These are phyloP conservation scores for Raphicerus campestris DNA, from an alignment of 2,113 vertebrate genomes.

Conservation along the genomic window DNA sequence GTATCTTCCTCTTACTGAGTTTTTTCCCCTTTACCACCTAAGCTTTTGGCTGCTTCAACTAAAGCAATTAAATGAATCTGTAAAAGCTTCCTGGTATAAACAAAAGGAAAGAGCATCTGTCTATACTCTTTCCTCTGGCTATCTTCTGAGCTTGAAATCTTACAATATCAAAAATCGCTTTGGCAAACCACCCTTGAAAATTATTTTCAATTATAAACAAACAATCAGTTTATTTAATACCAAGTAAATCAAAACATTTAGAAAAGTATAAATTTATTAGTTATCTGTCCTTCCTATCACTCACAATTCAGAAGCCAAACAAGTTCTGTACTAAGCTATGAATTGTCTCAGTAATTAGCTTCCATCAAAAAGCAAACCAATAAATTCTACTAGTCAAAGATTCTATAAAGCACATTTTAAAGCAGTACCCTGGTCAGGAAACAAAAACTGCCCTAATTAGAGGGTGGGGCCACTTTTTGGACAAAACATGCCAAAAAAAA, in stretches of 20 bases:
- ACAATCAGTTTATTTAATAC: background rate
- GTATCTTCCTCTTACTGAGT: background rate
- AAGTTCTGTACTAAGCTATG: background rate
- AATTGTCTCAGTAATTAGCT: conserved; percentile 33
- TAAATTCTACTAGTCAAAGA: background rate
- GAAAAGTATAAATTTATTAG: background rate
- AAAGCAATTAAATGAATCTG: background rate
- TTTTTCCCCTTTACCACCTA: background rate
- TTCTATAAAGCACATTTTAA: conserved; percentile 1
- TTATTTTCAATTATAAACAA: background rate
- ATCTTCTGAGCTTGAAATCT: background rate
- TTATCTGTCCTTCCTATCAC: background rate
- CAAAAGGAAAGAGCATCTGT: background rate
- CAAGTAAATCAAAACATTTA: conserved; percentile 1
- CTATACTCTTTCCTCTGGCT: background rate
- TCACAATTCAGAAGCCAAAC: conserved; percentile 18
- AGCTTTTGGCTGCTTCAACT: background rate
- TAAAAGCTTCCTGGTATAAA: background rate
- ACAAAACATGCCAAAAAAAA: background rate
- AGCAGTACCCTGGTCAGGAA: background rate
- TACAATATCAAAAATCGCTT: background rate
- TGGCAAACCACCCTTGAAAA: background rate
- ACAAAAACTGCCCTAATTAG: background rate
- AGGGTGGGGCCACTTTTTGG: background rate
- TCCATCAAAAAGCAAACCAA: background rate